These are phyloP conservation scores for Lepidotrigona ventralis DNA, from an alignment of 1,140 invertebrate genomes.

Conservation along the genomic window DNA sequence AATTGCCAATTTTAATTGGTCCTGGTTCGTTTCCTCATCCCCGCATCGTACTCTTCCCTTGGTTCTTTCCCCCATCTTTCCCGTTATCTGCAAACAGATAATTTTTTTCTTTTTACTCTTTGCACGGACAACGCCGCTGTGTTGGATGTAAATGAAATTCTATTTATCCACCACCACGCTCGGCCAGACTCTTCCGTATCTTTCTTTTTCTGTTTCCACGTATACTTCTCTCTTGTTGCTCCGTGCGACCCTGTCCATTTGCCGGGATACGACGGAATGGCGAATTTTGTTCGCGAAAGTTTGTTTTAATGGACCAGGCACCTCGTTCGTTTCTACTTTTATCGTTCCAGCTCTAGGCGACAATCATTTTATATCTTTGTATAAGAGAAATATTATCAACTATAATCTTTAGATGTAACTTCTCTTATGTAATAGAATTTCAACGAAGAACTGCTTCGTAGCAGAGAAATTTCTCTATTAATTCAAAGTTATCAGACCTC, in stretches of 20 bases:
- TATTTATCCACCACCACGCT: slow-evolving; percentile 34
- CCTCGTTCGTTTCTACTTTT: not conserved
- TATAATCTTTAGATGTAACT: not conserved
- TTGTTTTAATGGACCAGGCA: slow-evolving; percentile 9
- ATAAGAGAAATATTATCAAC: not conserved
- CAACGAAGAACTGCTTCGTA: too few relatives aligned
- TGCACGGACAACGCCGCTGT: not conserved
- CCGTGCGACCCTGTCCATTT: not conserved
- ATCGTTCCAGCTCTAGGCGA: not conserved
- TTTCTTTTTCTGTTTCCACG: not conserved
- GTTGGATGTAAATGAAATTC: slow-evolving; percentile 46
- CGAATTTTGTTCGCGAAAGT: not conserved
- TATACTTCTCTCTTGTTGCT: not conserved
- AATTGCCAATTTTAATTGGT: slow-evolving; percentile 46
- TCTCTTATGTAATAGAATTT: not conserved
- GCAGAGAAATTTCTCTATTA: not conserved
- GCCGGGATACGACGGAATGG: not conserved
- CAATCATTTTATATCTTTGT: not conserved
- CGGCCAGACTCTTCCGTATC: not conserved
- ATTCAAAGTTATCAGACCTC: not conserved
- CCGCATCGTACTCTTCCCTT: not conserved
- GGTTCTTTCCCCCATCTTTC: not conserved
- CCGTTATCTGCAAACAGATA: not conserved
- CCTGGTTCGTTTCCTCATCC: not conserved
- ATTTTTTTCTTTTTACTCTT: slow-evolving; percentile 1